phyloP scores from a whole-genome alignment of 2,113 vertebrate genomes.

The Festucalex cinctus region DNA sequence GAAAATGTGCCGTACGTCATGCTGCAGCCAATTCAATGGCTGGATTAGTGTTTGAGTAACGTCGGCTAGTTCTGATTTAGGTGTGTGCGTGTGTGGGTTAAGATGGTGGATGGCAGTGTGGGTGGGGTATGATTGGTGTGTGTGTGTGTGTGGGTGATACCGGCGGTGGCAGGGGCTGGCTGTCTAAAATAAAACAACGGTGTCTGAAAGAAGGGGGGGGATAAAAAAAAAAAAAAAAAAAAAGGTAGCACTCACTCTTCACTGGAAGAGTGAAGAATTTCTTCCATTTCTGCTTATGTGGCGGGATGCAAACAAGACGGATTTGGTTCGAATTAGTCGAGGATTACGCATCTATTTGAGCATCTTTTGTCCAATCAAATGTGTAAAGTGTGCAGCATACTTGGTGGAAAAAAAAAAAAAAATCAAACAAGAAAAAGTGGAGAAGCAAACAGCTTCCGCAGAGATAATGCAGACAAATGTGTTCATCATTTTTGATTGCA shows the following conservation, averaged over 20 bases:
- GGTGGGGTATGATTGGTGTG: conserved; percentile 47
- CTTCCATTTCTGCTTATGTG: conserved; percentile 25
- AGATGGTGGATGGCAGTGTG: conserved; percentile 41
- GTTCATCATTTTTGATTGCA: conserved; percentile 36
- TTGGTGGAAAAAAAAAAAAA: conserved; percentile 13
- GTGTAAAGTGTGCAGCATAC: conserved; percentile 30
- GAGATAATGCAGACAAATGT: conserved; percentile 26
- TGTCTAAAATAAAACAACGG: conserved; percentile 51
- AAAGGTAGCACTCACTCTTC: conserved; percentile 27
- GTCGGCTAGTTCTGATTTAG: neutral
- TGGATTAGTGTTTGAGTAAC: conserved; percentile 10
- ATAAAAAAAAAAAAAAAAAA: no score
- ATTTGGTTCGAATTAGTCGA: conserved; percentile 50
- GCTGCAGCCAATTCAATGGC: conserved; percentile 13
- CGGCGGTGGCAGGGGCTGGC: conserved; percentile 43
- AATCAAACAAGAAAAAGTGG: neutral
- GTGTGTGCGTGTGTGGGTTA: conserved; percentile 32
- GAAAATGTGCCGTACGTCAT: conserved; percentile 21
- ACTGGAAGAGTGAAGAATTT: conserved; percentile 5
- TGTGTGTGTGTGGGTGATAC: conserved; percentile 32
- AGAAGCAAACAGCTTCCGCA: neutral
- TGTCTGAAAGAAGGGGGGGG: conserved; percentile 47
- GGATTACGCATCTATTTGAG: conserved; percentile 62
- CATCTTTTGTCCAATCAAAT: conserved; percentile 49
- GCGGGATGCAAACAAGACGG: conserved; percentile 48